These are phyloP conservation scores for Simalia tracyae DNA, from an alignment of 2,797 vertebrate species.

Conservation along the genomic window DNA sequence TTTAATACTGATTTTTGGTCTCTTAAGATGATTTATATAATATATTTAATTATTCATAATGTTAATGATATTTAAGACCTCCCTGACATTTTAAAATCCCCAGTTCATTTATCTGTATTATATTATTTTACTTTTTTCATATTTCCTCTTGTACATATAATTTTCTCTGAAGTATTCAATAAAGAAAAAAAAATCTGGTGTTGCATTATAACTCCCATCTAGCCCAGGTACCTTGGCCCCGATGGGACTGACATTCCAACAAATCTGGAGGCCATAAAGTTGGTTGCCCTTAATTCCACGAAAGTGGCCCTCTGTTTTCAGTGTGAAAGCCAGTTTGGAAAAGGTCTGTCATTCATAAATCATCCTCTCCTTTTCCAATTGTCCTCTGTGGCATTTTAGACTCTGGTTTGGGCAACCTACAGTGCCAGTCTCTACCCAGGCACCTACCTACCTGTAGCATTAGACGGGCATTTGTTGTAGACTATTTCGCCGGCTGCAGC, in stretches of 20 bases:
- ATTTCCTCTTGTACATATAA: neutral
- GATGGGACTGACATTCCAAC: neutral
- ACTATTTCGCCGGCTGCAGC: constrained; percentile 92
- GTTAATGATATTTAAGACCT: neutral
- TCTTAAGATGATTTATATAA: neutral
- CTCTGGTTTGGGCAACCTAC: neutral
- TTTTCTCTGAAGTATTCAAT: neutral
- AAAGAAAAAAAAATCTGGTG: neutral
- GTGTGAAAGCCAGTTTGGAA: constrained; percentile 5
- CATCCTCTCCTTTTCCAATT: neutral
- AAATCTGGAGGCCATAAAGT: neutral
- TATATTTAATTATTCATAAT: neutral
- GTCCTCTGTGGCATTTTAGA: neutral
- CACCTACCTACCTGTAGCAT: constrained; percentile 85
- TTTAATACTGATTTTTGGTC: neutral
- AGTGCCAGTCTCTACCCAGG: neutral
- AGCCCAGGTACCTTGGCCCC: neutral
- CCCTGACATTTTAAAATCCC: neutral
- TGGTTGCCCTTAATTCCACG: neutral
- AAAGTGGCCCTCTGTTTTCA: constrained; percentile 11
- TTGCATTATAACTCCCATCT: neutral
- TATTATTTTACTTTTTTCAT: neutral
- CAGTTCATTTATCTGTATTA: neutral
- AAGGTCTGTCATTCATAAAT: neutral
- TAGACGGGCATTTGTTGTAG: constrained; percentile 98